These are phyloP conservation scores for Mesembrinibis cayennensis DNA, from an alignment of 2,113 vertebrate genomes.

Conservation along the genomic window DNA sequence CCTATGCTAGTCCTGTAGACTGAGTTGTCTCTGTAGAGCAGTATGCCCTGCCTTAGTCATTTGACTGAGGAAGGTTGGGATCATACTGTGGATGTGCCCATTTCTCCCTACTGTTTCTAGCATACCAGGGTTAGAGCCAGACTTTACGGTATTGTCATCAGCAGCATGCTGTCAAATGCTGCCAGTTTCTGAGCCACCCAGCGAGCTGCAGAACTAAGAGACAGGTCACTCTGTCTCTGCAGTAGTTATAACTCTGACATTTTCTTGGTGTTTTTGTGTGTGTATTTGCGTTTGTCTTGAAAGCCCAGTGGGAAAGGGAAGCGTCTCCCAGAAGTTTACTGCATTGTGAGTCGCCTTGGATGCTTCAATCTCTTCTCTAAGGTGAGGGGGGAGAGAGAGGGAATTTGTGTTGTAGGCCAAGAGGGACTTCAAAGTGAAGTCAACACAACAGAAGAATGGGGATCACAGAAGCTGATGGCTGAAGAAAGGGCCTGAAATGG, in stretches of 20 bases:
- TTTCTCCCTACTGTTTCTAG: background rate
- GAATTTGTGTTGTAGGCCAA: background rate
- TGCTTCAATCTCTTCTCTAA: constrained; percentile 98
- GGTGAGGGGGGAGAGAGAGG: constrained; percentile 70
- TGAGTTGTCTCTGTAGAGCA: background rate
- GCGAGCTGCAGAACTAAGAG: background rate
- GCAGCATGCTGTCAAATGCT: background rate
- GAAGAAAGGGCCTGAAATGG: background rate
- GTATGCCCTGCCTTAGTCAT: background rate
- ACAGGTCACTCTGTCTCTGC: background rate
- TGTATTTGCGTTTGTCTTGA: constrained; percentile 50
- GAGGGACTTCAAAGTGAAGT: background rate
- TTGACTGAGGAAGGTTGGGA: background rate
- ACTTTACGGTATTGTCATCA: background rate
- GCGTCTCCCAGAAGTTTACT: constrained; percentile 95
- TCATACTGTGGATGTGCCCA: background rate
- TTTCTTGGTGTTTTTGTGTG: background rate
- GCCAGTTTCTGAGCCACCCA: background rate
- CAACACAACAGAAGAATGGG: background rate
- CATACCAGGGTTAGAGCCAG: background rate
- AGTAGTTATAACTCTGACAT: background rate
- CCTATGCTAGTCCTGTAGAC: background rate
- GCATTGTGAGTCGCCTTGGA: constrained; percentile 94
- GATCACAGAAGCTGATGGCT: background rate
- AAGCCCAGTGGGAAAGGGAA: constrained; percentile 93